Evolutionary conservation across 2,113 vertebrate species (phyloP).

Genomic region (Turnix velox): DNA sequence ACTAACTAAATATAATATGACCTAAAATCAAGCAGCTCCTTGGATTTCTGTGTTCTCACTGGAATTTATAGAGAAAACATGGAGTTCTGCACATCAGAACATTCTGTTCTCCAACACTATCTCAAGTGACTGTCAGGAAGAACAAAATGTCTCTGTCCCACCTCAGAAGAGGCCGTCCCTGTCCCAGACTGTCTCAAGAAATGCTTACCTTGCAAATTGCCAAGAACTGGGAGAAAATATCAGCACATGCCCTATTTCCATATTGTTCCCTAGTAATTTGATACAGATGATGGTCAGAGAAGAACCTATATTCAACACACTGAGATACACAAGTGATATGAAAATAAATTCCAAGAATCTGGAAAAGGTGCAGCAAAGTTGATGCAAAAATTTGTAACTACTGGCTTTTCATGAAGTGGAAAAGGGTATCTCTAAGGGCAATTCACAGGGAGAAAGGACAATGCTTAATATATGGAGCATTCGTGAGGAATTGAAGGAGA

Average conservation of each 20-base stretch:
- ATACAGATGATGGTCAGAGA: not conserved
- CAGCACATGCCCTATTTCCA: not conserved
- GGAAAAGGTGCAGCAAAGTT: not conserved
- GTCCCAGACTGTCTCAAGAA: not conserved
- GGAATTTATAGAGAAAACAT: not conserved
- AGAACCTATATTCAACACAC: not conserved
- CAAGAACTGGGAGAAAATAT: not conserved
- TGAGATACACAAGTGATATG: not conserved
- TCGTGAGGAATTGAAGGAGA: slow-evolving; percentile 54
- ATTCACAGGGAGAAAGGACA: slow-evolving; percentile 35
- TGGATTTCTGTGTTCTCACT: not conserved
- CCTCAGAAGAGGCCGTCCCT: not conserved
- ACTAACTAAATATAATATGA: not conserved
- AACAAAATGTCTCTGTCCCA: not conserved
- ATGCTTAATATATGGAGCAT: slow-evolving; percentile 27
- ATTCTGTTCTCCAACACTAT: not conserved
- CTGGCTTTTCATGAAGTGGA: not conserved
- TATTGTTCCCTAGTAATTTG: not conserved
- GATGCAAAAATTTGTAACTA: not conserved
- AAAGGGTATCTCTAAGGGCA: slow-evolving; percentile 25
- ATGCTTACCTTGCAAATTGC: not conserved
- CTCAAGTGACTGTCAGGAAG: not conserved
- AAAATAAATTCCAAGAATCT: slow-evolving; percentile 8
- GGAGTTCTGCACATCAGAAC: not conserved
- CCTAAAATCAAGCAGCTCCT: not conserved